These are phyloP conservation scores for Ranitomeya imitator DNA, from an alignment of 2,113 vertebrate genomes.

Conservation along the genomic window DNA sequence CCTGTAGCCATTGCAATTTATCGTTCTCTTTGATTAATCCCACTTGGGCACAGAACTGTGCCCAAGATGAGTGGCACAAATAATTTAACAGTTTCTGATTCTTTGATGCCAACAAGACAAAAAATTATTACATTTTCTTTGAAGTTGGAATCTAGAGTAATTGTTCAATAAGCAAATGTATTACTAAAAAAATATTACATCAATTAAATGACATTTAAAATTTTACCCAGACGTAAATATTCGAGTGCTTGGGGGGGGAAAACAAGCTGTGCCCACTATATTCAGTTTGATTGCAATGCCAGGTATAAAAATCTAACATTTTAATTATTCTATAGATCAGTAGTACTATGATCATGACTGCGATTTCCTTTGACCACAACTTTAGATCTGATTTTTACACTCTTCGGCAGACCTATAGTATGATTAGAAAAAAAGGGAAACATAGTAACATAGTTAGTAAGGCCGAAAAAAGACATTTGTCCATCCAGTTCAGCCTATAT, in stretches of 20 bases:
- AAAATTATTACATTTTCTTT: slow-evolving; percentile 16
- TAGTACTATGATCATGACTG: not conserved
- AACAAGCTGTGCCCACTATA: slow-evolving; percentile 4
- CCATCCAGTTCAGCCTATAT: too few relatives aligned
- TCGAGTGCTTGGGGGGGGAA: not conserved
- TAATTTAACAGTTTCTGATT: slow-evolving; percentile 45
- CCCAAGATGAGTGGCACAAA: slow-evolving; percentile 32
- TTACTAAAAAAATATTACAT: slow-evolving; percentile 11
- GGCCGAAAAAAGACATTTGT: too few relatives aligned
- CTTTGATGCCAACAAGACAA: slow-evolving; percentile 20
- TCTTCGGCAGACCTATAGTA: too few relatives aligned
- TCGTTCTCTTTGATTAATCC: slow-evolving; percentile 39
- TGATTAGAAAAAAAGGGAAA: too few relatives aligned
- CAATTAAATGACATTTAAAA: slow-evolving; percentile 5
- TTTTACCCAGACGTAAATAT: not conserved
- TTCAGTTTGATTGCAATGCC: slow-evolving; percentile 1
- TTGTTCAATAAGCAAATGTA: slow-evolving; percentile 22
- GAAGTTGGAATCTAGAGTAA: slow-evolving; percentile 22
- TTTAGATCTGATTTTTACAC: not conserved
- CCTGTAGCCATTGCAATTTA: slow-evolving; percentile 46
- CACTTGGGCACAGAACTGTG: slow-evolving; percentile 47
- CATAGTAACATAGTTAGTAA: too few relatives aligned
- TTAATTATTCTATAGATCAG: not conserved
- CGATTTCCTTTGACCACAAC: not conserved
- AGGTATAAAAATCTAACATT: not conserved